These are phyloP conservation scores for Cathartes aura DNA, from an alignment of 2,113 vertebrate species.

Conservation along the genomic window DNA sequence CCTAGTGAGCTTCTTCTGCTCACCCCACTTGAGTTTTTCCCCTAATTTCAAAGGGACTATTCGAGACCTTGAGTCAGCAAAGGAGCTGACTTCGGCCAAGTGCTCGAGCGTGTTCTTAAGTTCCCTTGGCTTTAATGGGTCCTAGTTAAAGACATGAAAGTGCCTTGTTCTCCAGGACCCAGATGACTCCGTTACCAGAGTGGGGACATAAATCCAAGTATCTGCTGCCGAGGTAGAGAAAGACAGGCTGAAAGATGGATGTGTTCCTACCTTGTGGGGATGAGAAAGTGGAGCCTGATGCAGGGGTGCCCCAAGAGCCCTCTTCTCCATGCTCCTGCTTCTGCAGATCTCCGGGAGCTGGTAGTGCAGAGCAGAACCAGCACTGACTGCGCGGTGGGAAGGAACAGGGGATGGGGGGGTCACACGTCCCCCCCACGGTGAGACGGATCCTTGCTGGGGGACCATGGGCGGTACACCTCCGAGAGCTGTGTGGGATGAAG, in stretches of 20 bases:
- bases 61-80: not conserved
- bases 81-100: not conserved
- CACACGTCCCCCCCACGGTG: fast-evolving
- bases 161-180: not conserved
- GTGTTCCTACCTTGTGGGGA: not conserved
- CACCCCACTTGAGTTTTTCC: not conserved
- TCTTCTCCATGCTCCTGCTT: not conserved
- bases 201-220: not conserved
- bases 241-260: not conserved
- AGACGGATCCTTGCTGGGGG: not conserved
- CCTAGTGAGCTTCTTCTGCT: not conserved
- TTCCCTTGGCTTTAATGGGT: not conserved
- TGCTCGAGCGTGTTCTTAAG: not conserved
- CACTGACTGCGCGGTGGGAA: fast-evolving
- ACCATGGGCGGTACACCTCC: fast-evolving
- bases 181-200: fast-evolving
- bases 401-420: not conserved
- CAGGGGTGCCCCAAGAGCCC: not conserved
- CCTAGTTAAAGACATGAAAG: not conserved
- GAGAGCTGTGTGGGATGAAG: not conserved
- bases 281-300: not conserved
- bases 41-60: not conserved
- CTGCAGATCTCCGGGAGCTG: not conserved
- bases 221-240: not conserved
- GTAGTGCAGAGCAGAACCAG: not conserved